phyloP scores from a whole-genome alignment of 1,140 invertebrate genomes.

The Bathynomus jamesi region DNA sequence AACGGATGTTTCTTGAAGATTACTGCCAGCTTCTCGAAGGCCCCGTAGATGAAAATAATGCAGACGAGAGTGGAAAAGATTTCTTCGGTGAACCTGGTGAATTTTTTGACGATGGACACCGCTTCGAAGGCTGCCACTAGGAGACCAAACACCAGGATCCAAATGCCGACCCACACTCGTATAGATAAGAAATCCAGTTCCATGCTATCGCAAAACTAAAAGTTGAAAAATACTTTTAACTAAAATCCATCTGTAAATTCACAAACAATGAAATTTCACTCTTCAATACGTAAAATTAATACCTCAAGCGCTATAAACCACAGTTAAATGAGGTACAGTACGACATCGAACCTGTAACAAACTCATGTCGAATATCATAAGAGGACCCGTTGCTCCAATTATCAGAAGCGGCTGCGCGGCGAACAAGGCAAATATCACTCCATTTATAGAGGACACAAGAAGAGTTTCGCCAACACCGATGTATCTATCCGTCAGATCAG shows the following conservation, averaged over 20 bases:
- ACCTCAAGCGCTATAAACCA: neutral
- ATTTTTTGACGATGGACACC: slow-evolving; percentile 78
- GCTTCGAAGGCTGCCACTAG: slow-evolving; percentile 81
- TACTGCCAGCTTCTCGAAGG: slow-evolving; percentile 65
- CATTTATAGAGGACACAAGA: slow-evolving; percentile 66
- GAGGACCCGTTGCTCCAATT: neutral
- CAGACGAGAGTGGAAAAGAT: slow-evolving; percentile 93
- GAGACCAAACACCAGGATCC: slow-evolving; percentile 77
- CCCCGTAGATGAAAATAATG: slow-evolving; percentile 84
- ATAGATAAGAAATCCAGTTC: slow-evolving; percentile 76
- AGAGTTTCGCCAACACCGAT: slow-evolving; percentile 92
- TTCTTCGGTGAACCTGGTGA: slow-evolving; percentile 93
- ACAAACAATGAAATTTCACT: neutral
- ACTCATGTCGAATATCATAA: neutral
- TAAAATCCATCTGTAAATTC: neutral
- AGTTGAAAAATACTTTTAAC: neutral
- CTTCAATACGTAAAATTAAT: neutral
- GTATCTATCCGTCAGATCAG: slow-evolving; percentile 74
- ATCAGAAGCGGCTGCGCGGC: neutral
- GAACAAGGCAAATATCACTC: slow-evolving; percentile 58
- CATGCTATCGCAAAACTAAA: slow-evolving; percentile 62
- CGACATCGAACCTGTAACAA: slow-evolving; percentile 43
- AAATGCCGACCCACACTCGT: slow-evolving; percentile 82
- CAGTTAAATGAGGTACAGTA: neutral
- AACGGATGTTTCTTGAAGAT: slow-evolving; percentile 52